Evolutionary conservation across 2,888 invertebrate species (phyloP).

Genomic region (Spilarctia lutea): DNA sequence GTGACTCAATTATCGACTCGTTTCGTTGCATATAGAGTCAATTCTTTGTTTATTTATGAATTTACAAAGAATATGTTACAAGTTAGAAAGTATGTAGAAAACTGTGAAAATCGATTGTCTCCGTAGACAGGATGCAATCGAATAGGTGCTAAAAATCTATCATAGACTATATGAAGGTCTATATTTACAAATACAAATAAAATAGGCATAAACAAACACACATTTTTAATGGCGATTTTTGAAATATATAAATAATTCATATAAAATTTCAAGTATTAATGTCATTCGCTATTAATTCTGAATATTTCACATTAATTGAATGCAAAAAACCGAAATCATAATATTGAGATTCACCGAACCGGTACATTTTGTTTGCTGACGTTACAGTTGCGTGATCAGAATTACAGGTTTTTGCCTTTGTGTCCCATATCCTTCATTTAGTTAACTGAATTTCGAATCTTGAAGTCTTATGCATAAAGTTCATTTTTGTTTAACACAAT

Average conservation of each 20-base stretch:
- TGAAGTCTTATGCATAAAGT: neutral
- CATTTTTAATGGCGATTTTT: neutral
- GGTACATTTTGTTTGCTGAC: slow-evolving; percentile 48
- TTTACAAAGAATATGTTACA: neutral
- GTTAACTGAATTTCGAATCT: slow-evolving; percentile 21
- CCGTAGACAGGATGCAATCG: neutral
- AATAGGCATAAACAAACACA: neutral
- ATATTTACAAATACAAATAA: neutral
- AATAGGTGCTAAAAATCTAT: neutral
- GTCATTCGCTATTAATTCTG: neutral
- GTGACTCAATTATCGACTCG: slow-evolving; percentile 33
- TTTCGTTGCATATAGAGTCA: slow-evolving; percentile 11
- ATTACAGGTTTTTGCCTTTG: slow-evolving; percentile 43
- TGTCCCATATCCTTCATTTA: slow-evolving; percentile 30
- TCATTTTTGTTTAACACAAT: slow-evolving; percentile 19
- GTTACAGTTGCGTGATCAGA: slow-evolving; percentile 44
- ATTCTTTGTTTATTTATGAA: slow-evolving; percentile 9
- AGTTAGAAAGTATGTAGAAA: slow-evolving; percentile 14
- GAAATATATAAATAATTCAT: neutral
- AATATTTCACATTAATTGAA: slow-evolving; percentile 9
- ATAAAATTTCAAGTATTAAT: neutral
- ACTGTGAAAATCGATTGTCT: slow-evolving; percentile 3
- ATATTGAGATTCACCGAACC: slow-evolving; percentile 33
- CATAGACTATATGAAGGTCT: neutral
- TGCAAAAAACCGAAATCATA: slow-evolving; percentile 14